Evolutionary conservation across 2,888 invertebrate species (phyloP).

Genomic region (Agapetus fuscipes): DNA sequence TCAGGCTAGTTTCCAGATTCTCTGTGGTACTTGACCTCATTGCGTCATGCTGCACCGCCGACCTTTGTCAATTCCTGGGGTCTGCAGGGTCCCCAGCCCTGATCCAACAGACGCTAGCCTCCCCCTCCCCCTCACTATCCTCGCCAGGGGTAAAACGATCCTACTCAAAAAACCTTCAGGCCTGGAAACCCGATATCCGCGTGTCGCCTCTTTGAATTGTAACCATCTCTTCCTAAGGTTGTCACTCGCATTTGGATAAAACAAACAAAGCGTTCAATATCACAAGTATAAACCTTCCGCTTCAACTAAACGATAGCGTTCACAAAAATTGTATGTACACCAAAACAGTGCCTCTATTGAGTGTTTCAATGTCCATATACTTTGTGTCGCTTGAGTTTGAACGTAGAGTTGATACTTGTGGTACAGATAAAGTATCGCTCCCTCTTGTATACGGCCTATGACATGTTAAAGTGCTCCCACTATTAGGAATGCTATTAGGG

Average conservation of each 20-base stretch:
- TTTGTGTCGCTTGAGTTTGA: too few relatives aligned
- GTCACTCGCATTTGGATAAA: background rate
- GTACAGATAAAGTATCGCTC: background rate
- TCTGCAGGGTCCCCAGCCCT: too few relatives aligned
- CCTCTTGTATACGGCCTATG: background rate
- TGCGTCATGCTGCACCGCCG: constrained; percentile 12
- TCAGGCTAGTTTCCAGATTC: background rate
- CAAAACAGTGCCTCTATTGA: too few relatives aligned
- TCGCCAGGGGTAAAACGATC: background rate
- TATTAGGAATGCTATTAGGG: too few relatives aligned
- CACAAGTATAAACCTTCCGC: too few relatives aligned
- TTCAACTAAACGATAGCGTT: too few relatives aligned
- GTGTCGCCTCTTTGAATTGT: constrained; percentile 2
- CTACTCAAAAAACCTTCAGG: background rate
- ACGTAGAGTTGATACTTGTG: too few relatives aligned
- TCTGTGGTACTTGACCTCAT: constrained; percentile 5
- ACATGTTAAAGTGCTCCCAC: background rate
- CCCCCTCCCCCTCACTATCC: too few relatives aligned
- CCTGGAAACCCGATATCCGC: background rate
- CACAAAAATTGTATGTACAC: too few relatives aligned
- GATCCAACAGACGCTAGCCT: too few relatives aligned
- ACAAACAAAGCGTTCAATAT: background rate
- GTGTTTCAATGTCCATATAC: too few relatives aligned
- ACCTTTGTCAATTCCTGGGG: constrained; percentile 8
- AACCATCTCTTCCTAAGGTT: background rate